Percentiles rank a stretch among this genome's conserved stretches.
These are phyloP conservation scores for Tryphoninae sp. DNA, from an alignment of 2,888 invertebrate genomes.

Conservation along the genomic window DNA sequence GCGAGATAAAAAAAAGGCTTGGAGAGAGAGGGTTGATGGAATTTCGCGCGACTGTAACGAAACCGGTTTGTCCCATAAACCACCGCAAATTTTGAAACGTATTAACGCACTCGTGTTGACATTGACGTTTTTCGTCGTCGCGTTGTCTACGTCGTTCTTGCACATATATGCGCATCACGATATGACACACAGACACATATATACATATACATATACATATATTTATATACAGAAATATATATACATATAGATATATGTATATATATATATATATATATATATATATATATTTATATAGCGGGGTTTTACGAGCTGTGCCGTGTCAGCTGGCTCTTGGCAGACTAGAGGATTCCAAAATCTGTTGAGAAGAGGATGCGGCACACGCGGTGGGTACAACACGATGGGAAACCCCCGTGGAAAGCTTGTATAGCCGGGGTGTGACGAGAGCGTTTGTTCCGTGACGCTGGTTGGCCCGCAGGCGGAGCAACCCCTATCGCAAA, in stretches of 20 bases:
- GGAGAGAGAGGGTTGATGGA: neutral
- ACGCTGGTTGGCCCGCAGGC: constrained; percentile 81
- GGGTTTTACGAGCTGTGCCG: constrained; percentile 71
- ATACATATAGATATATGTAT: constrained; percentile 44
- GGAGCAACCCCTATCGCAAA: constrained; percentile 80
- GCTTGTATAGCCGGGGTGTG: constrained; percentile 77
- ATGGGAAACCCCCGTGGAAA: constrained; percentile 72
- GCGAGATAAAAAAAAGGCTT: neutral
- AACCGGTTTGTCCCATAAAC: neutral
- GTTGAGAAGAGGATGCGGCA: constrained; percentile 80
- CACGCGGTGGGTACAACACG: constrained; percentile 70
- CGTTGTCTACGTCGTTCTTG: neutral
- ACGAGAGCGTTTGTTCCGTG: constrained; percentile 76
- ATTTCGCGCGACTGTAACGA: neutral
- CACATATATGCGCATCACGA: neutral
- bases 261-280: neutral
- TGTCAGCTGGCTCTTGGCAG: constrained; percentile 80
- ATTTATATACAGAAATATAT: neutral
- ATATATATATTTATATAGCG: constrained; percentile 53
- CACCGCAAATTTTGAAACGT: constrained; percentile 8
- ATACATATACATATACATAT: constrained; percentile 44
- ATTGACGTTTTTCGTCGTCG: neutral
- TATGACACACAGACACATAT: neutral
- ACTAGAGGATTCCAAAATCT: constrained; percentile 79
- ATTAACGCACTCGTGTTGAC: constrained; percentile 19